Base-by-base conservation (phyloP, 2,113 vertebrate genomes). In the Monopterus albus region DNA sequence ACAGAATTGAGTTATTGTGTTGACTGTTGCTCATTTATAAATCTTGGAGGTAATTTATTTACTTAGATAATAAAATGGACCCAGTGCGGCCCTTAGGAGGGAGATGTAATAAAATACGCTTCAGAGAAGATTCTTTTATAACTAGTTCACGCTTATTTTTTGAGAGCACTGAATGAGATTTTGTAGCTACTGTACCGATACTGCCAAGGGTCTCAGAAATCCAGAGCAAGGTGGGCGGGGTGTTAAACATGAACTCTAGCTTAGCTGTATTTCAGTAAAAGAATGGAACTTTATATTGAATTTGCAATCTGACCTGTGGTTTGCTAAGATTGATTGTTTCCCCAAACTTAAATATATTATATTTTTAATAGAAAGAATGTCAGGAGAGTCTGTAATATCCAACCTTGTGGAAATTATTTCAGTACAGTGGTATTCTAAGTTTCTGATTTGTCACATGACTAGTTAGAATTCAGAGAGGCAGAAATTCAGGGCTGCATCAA, bases 11-110 rank as follows among this genome's bases (percentile, higher is more conserved):
- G 61, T 78, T 55, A 82, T 58, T 46, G 40, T 51, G 21, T 71
- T 15, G n/a, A 31, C 38, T 49, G 31, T 68, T 75, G 33, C 53
- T 64, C 70, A 56, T 80, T 80, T 78, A 79, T 77, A 58, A 72
- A 75, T 72, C 36, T 36, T 63, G 57, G 33, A 62, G 53, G 63
- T 71, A 72, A 83, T 79, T 75, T 15, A 67, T 76, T 81, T 53
- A 62, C 49, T 68, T 64, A 59, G 36, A 68, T 72, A 26, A 47
- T 25, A 26, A 59, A 82, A 68, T 49, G 46, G 68, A 50, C 59
- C 52, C 33, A 7, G 9, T 25, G 69, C 70, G 46, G 66, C 55
- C 39, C 55, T 69, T 61, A 69, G 43, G 51, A 40, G 49, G 43
- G 51, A 40, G 49, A 7, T 61, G 43, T 52, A 65, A 79, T 82